A percentile compares a stretch with the other conserved stretches of the same genome.
These are phyloP conservation scores for Epizoanthus rinbou DNA, from an alignment of 92 coral and sea anemone genomes.

Conservation along the genomic window DNA sequence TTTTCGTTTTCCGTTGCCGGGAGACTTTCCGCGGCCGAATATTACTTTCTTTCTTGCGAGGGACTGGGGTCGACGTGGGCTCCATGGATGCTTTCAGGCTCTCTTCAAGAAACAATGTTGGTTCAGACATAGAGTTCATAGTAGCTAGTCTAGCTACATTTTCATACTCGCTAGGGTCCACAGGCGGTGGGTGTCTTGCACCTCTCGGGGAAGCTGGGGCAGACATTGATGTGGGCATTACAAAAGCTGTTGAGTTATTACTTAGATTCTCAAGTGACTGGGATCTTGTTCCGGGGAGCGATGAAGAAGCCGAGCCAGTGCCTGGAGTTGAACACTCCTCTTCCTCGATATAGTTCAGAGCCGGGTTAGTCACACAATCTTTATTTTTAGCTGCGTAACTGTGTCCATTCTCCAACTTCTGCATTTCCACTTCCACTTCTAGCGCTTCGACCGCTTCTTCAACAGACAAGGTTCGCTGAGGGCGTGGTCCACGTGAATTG, in stretches of 20 bases:
- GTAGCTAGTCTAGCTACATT: conserved; percentile 55
- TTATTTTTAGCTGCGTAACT: neutral
- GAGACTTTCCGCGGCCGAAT: conserved; percentile 37
- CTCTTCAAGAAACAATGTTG: conserved; percentile 69
- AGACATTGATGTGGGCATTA: conserved; percentile 64
- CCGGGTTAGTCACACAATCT: conserved; percentile 32
- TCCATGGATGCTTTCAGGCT: conserved; percentile 46
- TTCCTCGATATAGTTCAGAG: neutral
- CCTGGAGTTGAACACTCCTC: conserved; percentile 32
- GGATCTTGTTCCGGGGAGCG: conserved; percentile 64
- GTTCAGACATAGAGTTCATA: conserved; percentile 87
- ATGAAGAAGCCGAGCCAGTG: conserved; percentile 51
- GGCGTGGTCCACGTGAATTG: conserved; percentile 36
- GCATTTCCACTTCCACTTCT: conserved; percentile 61
- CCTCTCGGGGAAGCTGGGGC: conserved; percentile 99
- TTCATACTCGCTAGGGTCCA: conserved; percentile 65
- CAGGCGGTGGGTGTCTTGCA: conserved; percentile 80
- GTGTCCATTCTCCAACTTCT: conserved; percentile 24
- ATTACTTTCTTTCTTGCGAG: conserved; percentile 49
- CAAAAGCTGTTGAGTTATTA: neutral
- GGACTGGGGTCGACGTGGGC: conserved; percentile 13
- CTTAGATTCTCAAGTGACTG: conserved; percentile 66
- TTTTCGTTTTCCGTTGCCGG: conserved; percentile 47
- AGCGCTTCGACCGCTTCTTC: conserved; percentile 90
- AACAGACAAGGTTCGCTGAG: conserved; percentile 59